phyloP scores from a whole-genome alignment of 2,888 invertebrate species.

The Mythimna ferrago region DNA sequence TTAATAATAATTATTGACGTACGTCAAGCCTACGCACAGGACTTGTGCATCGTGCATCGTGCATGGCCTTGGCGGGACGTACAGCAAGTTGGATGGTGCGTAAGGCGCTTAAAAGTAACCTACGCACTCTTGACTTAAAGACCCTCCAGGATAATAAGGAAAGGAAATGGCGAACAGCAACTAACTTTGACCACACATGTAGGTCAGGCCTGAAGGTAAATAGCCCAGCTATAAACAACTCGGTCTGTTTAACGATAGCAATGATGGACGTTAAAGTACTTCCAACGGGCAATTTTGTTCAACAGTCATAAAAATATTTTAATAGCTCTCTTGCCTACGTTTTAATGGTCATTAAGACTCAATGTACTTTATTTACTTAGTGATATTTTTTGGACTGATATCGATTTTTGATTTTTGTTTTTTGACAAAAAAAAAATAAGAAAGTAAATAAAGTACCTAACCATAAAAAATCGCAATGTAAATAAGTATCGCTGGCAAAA shows the following conservation, averaged over 20 bases:
- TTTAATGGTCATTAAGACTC: constrained; percentile 50
- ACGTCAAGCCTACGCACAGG: too few relatives aligned
- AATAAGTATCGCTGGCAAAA: too few relatives aligned
- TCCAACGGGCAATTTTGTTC: constrained; percentile 51
- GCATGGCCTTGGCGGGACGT: too few relatives aligned
- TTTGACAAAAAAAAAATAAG: background rate
- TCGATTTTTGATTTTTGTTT: constrained; percentile 20
- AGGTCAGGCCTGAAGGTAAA: background rate
- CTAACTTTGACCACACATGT: background rate
- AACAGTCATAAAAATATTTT: constrained; percentile 52
- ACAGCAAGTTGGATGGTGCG: too few relatives aligned
- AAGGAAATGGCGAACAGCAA: too few relatives aligned
- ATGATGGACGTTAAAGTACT: constrained; percentile 53
- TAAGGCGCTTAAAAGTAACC: too few relatives aligned
- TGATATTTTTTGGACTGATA: constrained; percentile 20
- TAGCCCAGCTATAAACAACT: constrained; percentile 24
- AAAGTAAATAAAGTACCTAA: too few relatives aligned
- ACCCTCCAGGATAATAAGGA: too few relatives aligned
- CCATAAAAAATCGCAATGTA: too few relatives aligned
- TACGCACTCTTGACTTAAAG: too few relatives aligned
- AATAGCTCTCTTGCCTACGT: constrained; percentile 44
- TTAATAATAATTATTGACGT: too few relatives aligned
- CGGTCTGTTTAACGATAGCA: constrained; percentile 33
- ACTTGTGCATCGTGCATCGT: too few relatives aligned
- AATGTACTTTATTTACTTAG: constrained; percentile 42